These are phyloP conservation scores for Diadegma fenestrale DNA, from an alignment of 2,888 invertebrate species.

Conservation along the genomic window DNA sequence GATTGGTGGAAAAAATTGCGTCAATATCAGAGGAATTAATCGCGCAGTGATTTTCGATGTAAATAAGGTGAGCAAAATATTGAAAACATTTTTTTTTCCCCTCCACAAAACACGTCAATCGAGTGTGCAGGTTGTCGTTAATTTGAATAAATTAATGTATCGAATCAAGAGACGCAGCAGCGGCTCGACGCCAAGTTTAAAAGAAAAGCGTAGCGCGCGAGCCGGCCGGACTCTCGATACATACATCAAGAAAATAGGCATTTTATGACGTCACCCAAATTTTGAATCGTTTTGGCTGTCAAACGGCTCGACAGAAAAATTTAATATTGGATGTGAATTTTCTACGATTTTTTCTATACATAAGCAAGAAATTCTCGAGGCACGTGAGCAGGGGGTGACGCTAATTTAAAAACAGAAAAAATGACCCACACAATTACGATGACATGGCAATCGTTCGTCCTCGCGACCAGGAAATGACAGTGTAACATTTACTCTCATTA, in stretches of 20 bases:
- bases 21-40: constrained; percentile 3
- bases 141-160: constrained; percentile 10
- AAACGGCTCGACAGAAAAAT: too few species aligned
- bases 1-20: constrained; percentile 4
- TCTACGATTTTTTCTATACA: too few species aligned
- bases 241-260: too few species aligned
- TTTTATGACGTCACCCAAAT: too few species aligned
- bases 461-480: constrained; percentile 68
- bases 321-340: too few species aligned
- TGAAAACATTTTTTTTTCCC: background rate
- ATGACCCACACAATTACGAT: constrained; percentile 62
- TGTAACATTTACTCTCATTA: constrained; percentile 52
- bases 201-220: too few species aligned
- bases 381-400: background rate
- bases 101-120: background rate
- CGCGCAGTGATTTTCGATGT: constrained; percentile 38
- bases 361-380: constrained; percentile 16
- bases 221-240: too few species aligned
- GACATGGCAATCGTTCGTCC: constrained; percentile 60
- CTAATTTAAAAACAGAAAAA: constrained; percentile 50
- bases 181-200: too few species aligned
- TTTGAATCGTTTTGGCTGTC: too few species aligned
- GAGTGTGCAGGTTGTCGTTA: background rate
- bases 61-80: constrained; percentile 56
- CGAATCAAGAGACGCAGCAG: too few species aligned